Evolutionary conservation across 2,113 vertebrate species (phyloP).

Genomic region (Prinia subflava): DNA sequence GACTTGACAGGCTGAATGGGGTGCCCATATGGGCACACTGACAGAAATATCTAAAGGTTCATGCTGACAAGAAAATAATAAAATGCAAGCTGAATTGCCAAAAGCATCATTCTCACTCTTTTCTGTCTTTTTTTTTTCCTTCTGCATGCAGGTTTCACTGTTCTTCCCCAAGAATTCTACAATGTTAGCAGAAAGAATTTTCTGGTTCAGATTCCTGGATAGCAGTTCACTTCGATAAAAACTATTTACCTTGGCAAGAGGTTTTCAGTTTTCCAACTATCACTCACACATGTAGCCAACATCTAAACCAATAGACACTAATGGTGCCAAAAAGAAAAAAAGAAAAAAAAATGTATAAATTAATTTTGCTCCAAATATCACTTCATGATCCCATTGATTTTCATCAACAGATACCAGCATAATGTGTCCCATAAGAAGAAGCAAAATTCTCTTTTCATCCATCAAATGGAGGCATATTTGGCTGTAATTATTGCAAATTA

Average conservation of each 20-base stretch:
- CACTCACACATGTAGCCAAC: background rate
- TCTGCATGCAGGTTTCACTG: background rate
- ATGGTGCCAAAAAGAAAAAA: background rate
- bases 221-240: background rate
- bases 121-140: background rate
- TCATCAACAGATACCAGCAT: background rate
- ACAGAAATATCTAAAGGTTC: background rate
- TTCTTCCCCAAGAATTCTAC: slow-evolving; percentile 8
- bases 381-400: background rate
- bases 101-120: background rate
- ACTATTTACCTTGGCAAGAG: slow-evolving; percentile 35
- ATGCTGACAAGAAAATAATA: background rate
- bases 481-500: background rate
- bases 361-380: background rate
- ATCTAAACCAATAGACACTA: background rate
- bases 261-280: background rate
- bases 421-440: background rate
- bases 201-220: slow-evolving; percentile 27
- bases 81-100: slow-evolving; percentile 17
- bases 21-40: background rate
- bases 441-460: background rate
- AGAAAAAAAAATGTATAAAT: background rate
- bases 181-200: slow-evolving; percentile 4
- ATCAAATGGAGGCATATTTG: background rate
- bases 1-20: background rate